Evolutionary conservation across 1,140 invertebrate species (phyloP).

Genomic region (Heliconius nattereri): DNA sequence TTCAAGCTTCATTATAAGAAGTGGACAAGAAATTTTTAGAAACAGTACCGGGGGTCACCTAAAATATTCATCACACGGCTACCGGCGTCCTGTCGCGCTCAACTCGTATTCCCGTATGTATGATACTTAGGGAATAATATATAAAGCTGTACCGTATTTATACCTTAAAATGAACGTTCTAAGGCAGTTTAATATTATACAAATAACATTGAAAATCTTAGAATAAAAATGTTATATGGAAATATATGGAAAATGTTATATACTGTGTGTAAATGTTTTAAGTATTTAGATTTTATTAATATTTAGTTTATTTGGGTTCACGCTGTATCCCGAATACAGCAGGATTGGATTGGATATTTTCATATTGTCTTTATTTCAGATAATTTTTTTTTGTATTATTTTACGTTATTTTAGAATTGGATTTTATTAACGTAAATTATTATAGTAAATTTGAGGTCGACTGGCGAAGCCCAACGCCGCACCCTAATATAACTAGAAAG

Average conservation of each 20-base stretch:
- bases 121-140: conserved; percentile 65
- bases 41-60: conserved; percentile 46
- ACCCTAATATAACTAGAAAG: too few relatives aligned
- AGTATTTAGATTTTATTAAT: background rate
- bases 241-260: too few relatives aligned
- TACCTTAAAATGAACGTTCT: background rate
- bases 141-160: conserved; percentile 38
- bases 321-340: too few relatives aligned
- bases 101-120: conserved; percentile 62
- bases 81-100: conserved; percentile 54
- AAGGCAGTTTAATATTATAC: background rate
- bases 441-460: too few relatives aligned
- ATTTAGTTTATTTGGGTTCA: too few relatives aligned
- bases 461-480: too few relatives aligned
- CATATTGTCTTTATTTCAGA: too few relatives aligned
- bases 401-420: too few relatives aligned
- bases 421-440: too few relatives aligned
- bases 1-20: conserved; percentile 6
- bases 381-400: too few relatives aligned
- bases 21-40: conserved; percentile 23
- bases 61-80: conserved; percentile 63
- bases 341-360: too few relatives aligned
- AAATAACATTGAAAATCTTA: background rate
- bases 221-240: background rate
- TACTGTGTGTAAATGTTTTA: background rate